phyloP scores from a whole-genome alignment of 2,888 invertebrate genomes.

The Thelaira solivaga region DNA sequence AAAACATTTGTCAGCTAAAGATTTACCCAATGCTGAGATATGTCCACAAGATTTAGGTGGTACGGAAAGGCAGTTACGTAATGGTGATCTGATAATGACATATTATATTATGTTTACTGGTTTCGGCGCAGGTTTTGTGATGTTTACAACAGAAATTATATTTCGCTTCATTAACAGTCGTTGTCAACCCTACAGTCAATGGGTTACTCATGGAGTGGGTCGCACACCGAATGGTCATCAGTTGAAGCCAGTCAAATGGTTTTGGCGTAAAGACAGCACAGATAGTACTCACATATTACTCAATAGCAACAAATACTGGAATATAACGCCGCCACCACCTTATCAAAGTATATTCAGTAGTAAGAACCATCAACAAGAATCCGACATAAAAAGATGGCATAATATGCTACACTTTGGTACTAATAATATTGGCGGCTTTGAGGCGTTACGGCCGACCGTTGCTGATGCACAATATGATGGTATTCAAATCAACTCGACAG shows the following conservation, averaged over 20 bases:
- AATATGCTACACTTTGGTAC: conserved; percentile 53
- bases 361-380: conserved; percentile 30
- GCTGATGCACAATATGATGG: conserved; percentile 65
- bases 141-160: conserved; percentile 83
- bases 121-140: conserved; percentile 81
- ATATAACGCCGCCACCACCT: conserved; percentile 80
- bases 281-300: conserved; percentile 64
- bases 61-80: conserved; percentile 86
- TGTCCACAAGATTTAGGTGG: conserved; percentile 89
- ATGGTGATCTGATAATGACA: conserved; percentile 87
- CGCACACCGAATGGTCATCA: conserved; percentile 70
- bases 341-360: conserved; percentile 79
- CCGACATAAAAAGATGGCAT: conserved; percentile 22
- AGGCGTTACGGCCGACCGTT: conserved; percentile 48
- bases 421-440: conserved; percentile 44
- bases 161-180: conserved; percentile 73
- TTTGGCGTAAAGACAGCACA: conserved; percentile 60
- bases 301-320: conserved; percentile 63
- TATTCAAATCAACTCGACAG: conserved; percentile 64
- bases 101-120: conserved; percentile 86
- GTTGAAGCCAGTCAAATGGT: conserved; percentile 68
- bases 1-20: conserved; percentile 80
- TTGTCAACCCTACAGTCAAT: conserved; percentile 64
- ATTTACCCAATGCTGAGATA: conserved; percentile 85
- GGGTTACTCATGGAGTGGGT: conserved; percentile 70